Percentiles rank a stretch among this genome's conserved stretches.
Conservation (phyloP, 2,888 invertebrate species). For the Cordilura impudica region DNA sequence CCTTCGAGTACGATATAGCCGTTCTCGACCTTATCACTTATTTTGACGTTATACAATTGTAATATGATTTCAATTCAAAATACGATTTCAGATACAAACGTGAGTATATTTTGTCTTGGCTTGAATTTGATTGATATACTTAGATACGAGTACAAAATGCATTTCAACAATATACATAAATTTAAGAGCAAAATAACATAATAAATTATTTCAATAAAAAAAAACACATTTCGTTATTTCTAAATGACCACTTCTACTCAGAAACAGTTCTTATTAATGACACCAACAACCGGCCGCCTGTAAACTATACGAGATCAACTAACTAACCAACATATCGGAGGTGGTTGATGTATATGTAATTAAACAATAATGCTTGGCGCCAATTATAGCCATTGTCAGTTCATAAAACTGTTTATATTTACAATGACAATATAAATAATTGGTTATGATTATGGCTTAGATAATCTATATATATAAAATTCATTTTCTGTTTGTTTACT, state of each 20-base stretch:
- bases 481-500: too few species aligned
- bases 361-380: neutral
- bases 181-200: too few species aligned
- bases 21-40: too few species aligned
- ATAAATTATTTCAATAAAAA: too few species aligned
- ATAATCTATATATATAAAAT: too few species aligned
- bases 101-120: neutral
- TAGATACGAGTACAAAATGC: too few species aligned
- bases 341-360: neutral
- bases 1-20: too few species aligned
- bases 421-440: constrained; percentile 1
- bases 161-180: too few species aligned
- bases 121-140: neutral
- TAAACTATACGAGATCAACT: neutral
- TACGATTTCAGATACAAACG: too few species aligned
- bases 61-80: too few species aligned
- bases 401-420: neutral
- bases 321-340: neutral
- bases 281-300: neutral
- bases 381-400: neutral
- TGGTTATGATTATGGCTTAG: neutral
- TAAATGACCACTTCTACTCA: neutral
- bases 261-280: neutral
- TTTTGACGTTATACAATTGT: too few species aligned
- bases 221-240: neutral